A percentile compares a stretch with the other conserved stretches of the same genome.
Evolutionary conservation across 2,113 vertebrate species (phyloP).

Genomic region (Dinomys branickii): DNA sequence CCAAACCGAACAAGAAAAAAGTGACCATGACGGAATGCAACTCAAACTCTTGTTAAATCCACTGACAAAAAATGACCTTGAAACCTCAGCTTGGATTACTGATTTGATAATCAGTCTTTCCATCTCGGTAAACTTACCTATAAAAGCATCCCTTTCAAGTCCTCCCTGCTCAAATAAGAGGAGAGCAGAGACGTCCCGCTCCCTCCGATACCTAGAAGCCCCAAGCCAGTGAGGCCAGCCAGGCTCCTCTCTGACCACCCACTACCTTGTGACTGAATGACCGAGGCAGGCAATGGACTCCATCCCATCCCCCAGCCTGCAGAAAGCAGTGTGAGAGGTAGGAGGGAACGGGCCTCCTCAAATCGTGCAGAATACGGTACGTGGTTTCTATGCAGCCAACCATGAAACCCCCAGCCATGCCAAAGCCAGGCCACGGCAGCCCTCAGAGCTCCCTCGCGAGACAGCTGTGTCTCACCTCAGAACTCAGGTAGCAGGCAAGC

Average conservation of each 20-base stretch:
- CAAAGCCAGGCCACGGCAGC: not conserved
- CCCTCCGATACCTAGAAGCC: not conserved
- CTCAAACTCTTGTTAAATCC: not conserved
- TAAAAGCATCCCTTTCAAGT: not conserved
- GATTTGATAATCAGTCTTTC: not conserved
- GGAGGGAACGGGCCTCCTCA: not conserved
- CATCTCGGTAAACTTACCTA: not conserved
- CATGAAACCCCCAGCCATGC: not conserved
- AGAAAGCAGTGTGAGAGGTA: not conserved
- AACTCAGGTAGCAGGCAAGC: not conserved
- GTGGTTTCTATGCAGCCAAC: not conserved
- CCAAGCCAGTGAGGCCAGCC: not conserved
- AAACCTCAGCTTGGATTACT: not conserved
- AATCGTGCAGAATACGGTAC: no score
- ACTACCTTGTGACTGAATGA: not conserved
- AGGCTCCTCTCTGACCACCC: not conserved
- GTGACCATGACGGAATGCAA: fast-evolving
- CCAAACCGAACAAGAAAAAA: not conserved
- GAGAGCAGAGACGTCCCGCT: fast-evolving
- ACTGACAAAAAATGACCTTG: not conserved
- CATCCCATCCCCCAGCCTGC: not conserved
- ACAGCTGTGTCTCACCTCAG: not conserved
- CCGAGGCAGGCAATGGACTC: not conserved
- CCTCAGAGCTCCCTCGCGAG: not conserved
- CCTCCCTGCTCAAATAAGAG: fast-evolving